Evolutionary conservation across 2,888 invertebrate genomes (phyloP).

Genomic region (Biston betularia): DNA sequence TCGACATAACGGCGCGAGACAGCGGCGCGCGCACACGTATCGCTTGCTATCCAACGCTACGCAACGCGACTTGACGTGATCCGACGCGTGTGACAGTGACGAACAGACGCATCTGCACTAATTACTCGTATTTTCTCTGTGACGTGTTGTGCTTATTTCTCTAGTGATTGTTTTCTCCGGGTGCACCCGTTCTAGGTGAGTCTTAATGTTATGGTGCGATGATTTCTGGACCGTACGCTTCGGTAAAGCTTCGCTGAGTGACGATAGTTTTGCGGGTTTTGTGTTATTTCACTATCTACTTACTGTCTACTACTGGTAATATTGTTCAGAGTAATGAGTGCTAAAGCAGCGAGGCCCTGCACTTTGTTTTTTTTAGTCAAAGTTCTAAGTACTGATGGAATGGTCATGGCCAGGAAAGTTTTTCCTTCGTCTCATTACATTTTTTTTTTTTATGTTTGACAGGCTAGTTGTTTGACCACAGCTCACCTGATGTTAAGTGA

Average conservation of each 20-base stretch:
- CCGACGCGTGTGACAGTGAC: slow-evolving; percentile 52
- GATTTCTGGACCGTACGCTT: slow-evolving; percentile 32
- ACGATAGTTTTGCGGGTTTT: slow-evolving; percentile 19
- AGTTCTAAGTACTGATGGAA: too few relatives aligned
- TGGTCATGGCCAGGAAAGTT: too few relatives aligned
- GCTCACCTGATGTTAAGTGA: too few relatives aligned
- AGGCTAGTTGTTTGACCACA: too few relatives aligned
- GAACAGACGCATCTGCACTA: slow-evolving; percentile 32
- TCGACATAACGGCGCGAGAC: slow-evolving; percentile 74
- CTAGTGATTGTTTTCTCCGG: slow-evolving; percentile 30
- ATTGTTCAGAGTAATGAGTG: too few relatives aligned
- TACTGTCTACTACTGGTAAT: too few relatives aligned
- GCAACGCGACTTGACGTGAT: slow-evolving; percentile 52
- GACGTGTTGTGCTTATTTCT: slow-evolving; percentile 51
- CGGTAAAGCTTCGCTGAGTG: slow-evolving; percentile 26
- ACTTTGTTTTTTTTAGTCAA: too few relatives aligned
- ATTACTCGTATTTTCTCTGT: slow-evolving; percentile 48
- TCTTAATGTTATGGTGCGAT: slow-evolving; percentile 28
- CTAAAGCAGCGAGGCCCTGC: too few relatives aligned
- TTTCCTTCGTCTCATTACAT: too few relatives aligned
- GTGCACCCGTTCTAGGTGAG: slow-evolving; percentile 25
- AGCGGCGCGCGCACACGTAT: slow-evolving; percentile 60
- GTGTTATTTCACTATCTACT: slow-evolving; percentile 15
- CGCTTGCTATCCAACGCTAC: slow-evolving; percentile 15
- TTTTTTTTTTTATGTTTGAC: too few relatives aligned